These are phyloP conservation scores for Microcebus jonahi DNA, from an alignment of 2,113 vertebrate genomes.

Conservation along the genomic window DNA sequence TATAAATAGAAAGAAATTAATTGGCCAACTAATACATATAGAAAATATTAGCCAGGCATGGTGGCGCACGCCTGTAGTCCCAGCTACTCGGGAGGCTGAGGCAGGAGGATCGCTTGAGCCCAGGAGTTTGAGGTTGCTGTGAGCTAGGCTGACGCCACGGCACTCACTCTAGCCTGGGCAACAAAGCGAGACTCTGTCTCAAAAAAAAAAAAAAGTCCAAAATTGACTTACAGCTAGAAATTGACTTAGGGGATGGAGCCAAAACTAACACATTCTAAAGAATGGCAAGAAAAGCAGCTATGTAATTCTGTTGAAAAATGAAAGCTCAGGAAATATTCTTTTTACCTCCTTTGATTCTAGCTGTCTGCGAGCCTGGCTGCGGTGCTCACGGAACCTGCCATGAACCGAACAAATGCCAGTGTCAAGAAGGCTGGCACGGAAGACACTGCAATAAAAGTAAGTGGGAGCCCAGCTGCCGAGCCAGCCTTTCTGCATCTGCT, in stretches of 20 bases:
- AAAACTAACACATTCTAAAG: not conserved
- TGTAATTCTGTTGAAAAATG: not conserved
- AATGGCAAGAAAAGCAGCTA: slow-evolving; percentile 37
- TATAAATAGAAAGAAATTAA: no score
- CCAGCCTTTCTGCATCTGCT: not conserved
- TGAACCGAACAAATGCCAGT: slow-evolving; percentile 92
- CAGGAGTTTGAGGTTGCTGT: no score
- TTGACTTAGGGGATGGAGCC: not conserved
- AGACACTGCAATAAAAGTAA: slow-evolving; percentile 94
- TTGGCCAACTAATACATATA: no score
- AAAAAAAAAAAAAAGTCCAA: not conserved
- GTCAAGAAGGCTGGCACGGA: slow-evolving; percentile 92
- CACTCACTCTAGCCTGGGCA: no score
- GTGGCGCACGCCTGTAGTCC: no score
- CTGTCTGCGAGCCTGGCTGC: slow-evolving; percentile 92
- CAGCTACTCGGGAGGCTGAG: no score
- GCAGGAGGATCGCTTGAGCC: no score
- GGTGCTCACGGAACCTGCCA: slow-evolving; percentile 88
- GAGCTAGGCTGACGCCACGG: no score
- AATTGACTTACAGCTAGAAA: slow-evolving; percentile 26
- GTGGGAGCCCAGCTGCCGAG: slow-evolving; percentile 71
- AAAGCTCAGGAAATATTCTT: not conserved
- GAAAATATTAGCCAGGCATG: no score
- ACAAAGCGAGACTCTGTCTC: no score
- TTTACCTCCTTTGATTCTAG: slow-evolving; percentile 78